Evolutionary conservation across 2,888 invertebrate genomes (phyloP), one percentile per base, ranked within the genome.

Genomic region (Aleiodes testaceus): DNA sequence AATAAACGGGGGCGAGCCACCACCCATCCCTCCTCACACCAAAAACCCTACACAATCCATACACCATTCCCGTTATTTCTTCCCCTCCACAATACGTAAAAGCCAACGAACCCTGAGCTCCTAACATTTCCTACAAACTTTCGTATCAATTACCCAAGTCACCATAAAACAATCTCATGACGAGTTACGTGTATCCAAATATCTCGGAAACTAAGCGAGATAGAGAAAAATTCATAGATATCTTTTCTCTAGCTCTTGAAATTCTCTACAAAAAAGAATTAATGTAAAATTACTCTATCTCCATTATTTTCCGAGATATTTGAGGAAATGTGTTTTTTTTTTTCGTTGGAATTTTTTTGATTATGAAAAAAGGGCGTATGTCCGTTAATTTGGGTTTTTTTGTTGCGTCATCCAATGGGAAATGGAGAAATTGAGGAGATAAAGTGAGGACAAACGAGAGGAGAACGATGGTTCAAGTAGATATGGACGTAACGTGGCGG

Each of bases 401-500:
- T n/a, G n/a, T n/a, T n/a, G n/a, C n/a, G n/a, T n/a, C n/a, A 64
- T 36, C 53, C 70, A 65, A 11, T 64, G n/a, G 64, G 64, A 68
- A 36, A 55, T 64, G 14, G 63, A 20, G 36, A 49, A 67, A 72
- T 61, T 50, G 63, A 64, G 59, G 49, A 61, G 49, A 44, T 59
- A 49, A 49, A 72, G 66, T 53, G 64, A 42, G 59, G 59, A 64
- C 20, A 52, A 64, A 67, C 67, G 64, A 44, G 47, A 36, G 52
- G 4, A 44, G 50, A 66, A 66, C 64, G 71, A 66, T 45, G 68
- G 72, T 47, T 71, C 53, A 22, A 45, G 65, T 52, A 64, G 73
- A 65, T 75, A 75, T 80, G 82, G 78, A 78, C 79, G 75, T 82
- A 84, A 84, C 81, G 84, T 83, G 84, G 79, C 84, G 81, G 80